Base-by-base conservation (phyloP, 2,888 invertebrate species). In the Ceriagrion tenellum region DNA sequence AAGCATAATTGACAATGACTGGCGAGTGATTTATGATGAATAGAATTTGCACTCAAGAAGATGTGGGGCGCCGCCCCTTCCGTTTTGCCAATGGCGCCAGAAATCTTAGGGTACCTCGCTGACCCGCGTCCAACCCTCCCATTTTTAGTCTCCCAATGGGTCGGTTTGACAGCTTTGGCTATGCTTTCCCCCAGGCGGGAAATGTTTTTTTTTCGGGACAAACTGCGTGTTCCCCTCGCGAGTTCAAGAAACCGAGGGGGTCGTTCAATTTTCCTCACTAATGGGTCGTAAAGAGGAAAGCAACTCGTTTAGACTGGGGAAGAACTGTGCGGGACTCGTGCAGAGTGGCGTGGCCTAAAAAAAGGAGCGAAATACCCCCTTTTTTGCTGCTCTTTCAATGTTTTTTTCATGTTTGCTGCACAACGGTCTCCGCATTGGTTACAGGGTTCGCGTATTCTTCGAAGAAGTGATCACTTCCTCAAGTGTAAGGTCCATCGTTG, bases 281-380 rank as follows among this genome's bases (percentile, higher is more conserved):
- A 69, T 69, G n/a, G 69, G 69, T 69, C 69, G 69, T 69, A 69
- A 69, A 69, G 69, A 23, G 69, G 69, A n/a, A 69, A 69, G 69
- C 69, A 69, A 69, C 69, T n/a, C n/a, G 69, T 69, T 69, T 69
- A 26, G 69, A 69, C 69, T 8, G 69, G 10, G 26, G 69, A 23
- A 69, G 69, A 69, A 26, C 26, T 3, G n/a, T 26, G 69, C 26
- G 10, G 26, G 26, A 20, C n/a, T 69, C 69, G 26, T 26, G 69
- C 23, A n/a, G 69, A 26, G 26, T 23, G 26, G n/a, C 23, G 69
- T 47, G 8, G 69, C 69, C 26, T 26, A 26, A 2, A n/a, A 69
- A 69, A 69, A 26, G 8, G 47, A 47, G 47, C 47, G 8, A 69
- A 69, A 26, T 26, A 26, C 69, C n/a, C 69, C 69, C 23, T 26